Conservation (phyloP, 2,888 invertebrate species). For the Xestia ashworthii region DNA sequence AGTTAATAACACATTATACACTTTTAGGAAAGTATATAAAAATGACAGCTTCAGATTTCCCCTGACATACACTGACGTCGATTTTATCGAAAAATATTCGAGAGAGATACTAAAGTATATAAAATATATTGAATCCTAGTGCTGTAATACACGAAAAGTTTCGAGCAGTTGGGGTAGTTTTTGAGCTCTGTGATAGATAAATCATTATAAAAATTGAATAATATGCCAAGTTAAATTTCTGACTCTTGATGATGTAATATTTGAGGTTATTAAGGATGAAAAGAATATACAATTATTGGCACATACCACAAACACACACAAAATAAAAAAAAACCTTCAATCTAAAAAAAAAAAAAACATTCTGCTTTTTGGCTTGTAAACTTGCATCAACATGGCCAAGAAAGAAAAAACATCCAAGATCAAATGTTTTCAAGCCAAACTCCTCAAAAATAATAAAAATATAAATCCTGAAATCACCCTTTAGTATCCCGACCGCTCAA, state of each 20-base stretch:
- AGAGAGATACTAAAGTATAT: not conserved
- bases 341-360: not conserved
- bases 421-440: not conserved
- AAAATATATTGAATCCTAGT: slow-evolving; percentile 5
- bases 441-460: not conserved
- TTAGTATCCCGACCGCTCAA: slow-evolving; percentile 26
- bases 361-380: not conserved
- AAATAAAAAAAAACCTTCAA: not conserved
- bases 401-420: not conserved
- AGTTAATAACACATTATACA: slow-evolving; percentile 9
- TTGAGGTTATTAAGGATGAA: not conserved
- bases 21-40: not conserved
- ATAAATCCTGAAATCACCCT: not conserved
- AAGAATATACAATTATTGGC: not conserved
- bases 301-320: not conserved
- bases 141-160: slow-evolving; percentile 14
- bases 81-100: slow-evolving; percentile 39
- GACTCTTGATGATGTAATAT: not conserved
- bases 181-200: not conserved
- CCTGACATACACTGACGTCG: slow-evolving; percentile 45
- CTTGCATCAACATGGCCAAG: not conserved
- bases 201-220: not conserved
- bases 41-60: slow-evolving; percentile 32
- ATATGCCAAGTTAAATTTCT: not conserved
- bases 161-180: slow-evolving; percentile 13